Base-by-base conservation (phyloP, 2,113 vertebrate species). In the Centropus unirufus region DNA sequence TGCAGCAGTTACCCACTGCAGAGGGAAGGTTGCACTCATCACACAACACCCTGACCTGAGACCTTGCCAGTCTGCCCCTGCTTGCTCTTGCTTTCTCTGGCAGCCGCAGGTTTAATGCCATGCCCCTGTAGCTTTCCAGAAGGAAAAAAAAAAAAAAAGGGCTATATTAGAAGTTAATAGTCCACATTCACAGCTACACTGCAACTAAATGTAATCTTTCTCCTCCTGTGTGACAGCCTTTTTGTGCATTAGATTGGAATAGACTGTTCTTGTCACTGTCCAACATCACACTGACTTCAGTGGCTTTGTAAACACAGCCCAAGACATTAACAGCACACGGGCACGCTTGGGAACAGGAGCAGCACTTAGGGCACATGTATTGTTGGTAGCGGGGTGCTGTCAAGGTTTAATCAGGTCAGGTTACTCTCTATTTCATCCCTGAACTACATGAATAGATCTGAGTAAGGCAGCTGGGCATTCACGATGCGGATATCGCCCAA, bases 401-500 rank as follows among this genome's bases (percentile, higher is more conserved):
- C 58, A 69, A 90, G 77, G 62, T 87, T 95, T 97, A 97, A 97
- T 96, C 42, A 23, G 97, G 96, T 96, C 96, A 97, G 95, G 93
- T 90, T 93, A 80, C 68, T 62, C 39, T 87, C 90, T 77, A 51
- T 95, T 96, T 96, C 93, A 96, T 96, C 90, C 83, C 80, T 66
- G 73, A 94, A 83, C 87, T 88, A 24, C 77, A 59, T 52, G 34
- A 62, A 89, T 66, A 91, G 94, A 93, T 88, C 87, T 89, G 92
- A 95, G 88, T 30, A 42, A 86, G 93, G 86, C 79, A 93, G 89
- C 89, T 87, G 67, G 68, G 72, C 78, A 77, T 83, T 91, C 89
- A 36, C 18, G 3, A 70, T 47, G 55, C 91, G 73, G 89, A 44
- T 42, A 83, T 81, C 78, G 96, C 93, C 92, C 96, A 90, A 96